phyloP scores from a whole-genome alignment of 1,140 invertebrate species.

The Trichonephila clavata region DNA sequence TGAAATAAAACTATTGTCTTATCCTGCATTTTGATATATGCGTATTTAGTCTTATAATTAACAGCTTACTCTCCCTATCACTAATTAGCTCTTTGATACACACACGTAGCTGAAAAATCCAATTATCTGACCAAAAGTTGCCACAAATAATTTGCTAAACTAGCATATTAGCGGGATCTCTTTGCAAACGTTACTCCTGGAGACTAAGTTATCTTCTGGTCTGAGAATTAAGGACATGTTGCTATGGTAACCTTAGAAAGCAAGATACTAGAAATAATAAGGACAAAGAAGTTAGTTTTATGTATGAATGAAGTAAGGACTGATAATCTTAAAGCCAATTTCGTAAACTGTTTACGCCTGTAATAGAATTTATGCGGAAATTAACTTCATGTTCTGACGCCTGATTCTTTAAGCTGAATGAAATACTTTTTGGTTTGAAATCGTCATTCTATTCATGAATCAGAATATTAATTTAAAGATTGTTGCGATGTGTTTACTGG shows the following conservation, averaged over 20 bases:
- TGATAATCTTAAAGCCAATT: slow-evolving; percentile 18
- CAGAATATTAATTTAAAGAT: neutral
- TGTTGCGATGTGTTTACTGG: too few species aligned
- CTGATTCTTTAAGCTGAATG: neutral
- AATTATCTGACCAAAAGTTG: slow-evolving; percentile 24
- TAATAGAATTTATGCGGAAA: slow-evolving; percentile 26
- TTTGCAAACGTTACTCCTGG: neutral
- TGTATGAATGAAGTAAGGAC: neutral
- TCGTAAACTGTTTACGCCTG: neutral
- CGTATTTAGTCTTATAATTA: slow-evolving; percentile 9
- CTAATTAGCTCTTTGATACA: neutral
- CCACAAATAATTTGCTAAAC: slow-evolving; percentile 33
- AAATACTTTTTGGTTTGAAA: neutral
- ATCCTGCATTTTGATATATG: neutral
- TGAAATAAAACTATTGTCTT: too few species aligned
- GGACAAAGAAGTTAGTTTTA: neutral
- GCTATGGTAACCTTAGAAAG: neutral
- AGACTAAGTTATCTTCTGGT: neutral
- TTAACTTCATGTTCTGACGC: slow-evolving; percentile 21
- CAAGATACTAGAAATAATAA: neutral
- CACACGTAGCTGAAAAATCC: neutral
- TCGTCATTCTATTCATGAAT: neutral
- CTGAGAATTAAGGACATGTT: neutral
- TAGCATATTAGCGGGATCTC: neutral
- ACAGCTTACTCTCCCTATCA: neutral